A percentile compares a stretch with the other conserved stretches of the same genome.
phyloP scores from a whole-genome alignment of 2,888 invertebrate genomes.

The Aporophyla lueneburgensis region DNA sequence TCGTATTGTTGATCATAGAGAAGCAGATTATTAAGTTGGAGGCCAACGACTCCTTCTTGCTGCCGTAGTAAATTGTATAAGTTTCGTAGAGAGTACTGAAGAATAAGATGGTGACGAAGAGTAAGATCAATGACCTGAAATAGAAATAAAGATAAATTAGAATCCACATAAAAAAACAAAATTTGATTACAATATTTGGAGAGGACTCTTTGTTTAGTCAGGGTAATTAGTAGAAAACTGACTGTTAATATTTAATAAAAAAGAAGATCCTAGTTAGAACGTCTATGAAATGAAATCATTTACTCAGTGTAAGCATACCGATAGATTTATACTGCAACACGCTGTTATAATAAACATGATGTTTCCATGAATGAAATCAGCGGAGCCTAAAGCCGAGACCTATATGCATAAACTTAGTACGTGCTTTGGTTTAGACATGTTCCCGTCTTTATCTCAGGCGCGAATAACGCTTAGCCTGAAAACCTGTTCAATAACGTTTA shows the following conservation, averaged over 20 bases:
- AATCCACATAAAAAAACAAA: not conserved
- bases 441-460: no score
- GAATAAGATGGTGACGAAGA: conserved; percentile 84
- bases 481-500: no score
- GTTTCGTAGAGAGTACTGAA: conserved; percentile 88
- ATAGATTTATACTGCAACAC: not conserved
- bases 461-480: no score
- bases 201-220: not conserved
- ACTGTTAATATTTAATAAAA: not conserved
- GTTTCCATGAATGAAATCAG: not conserved
- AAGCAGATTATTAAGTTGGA: conserved; percentile 87
- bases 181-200: not conserved
- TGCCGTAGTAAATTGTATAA: conserved; percentile 78
- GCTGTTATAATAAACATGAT: not conserved
- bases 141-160: conserved; percentile 13
- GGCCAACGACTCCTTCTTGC: conserved; percentile 74
- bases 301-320: not conserved
- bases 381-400: no score
- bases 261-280: not conserved
- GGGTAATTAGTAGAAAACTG: not conserved
- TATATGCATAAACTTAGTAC: no score
- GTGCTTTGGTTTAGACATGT: no score
- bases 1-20: conserved; percentile 91
- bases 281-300: not conserved
- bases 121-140: conserved; percentile 87